Percentiles rank a stretch among this genome's conserved stretches.
These are phyloP conservation scores for Globia sparganii DNA, from an alignment of 2,888 invertebrate species.

Conservation along the genomic window DNA sequence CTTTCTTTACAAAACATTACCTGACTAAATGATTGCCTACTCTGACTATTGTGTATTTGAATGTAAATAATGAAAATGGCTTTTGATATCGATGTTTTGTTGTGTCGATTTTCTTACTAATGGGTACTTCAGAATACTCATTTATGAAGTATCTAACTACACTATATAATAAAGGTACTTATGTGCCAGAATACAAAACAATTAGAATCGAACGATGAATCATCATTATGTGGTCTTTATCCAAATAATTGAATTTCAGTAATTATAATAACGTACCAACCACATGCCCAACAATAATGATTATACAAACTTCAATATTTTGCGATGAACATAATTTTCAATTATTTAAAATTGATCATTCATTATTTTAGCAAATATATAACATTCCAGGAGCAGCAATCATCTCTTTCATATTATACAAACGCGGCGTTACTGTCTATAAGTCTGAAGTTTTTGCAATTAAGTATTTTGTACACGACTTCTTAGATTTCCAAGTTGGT, in stretches of 20 bases:
- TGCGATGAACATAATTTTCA: not conserved
- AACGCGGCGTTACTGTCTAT: constrained; percentile 17
- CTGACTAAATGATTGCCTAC: constrained; percentile 35
- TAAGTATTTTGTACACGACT: constrained; percentile 53
- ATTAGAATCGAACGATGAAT: constrained; percentile 1
- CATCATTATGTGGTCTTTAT: not conserved
- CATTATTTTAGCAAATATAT: constrained; percentile 9
- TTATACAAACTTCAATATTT: not conserved
- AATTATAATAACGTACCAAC: not conserved
- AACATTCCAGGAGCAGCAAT: constrained; percentile 7
- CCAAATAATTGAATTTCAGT: not conserved
- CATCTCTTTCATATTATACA: constrained; percentile 19
- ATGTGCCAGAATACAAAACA: not conserved
- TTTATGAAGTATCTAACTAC: constrained; percentile 21
- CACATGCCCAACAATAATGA: not conserved
- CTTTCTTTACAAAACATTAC: constrained; percentile 49
- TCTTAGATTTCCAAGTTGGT: constrained; percentile 52
- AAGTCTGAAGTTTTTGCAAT: constrained; percentile 43
- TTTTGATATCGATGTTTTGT: constrained; percentile 33
- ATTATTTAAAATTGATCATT: not conserved
- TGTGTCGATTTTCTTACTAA: constrained; percentile 23
- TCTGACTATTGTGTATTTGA: constrained; percentile 46
- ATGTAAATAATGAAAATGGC: constrained; percentile 45
- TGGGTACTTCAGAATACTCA: constrained; percentile 27
- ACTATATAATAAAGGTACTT: not conserved